phyloP scores from a whole-genome alignment of 2,113 vertebrate species.

The Oryzias curvinotus region DNA sequence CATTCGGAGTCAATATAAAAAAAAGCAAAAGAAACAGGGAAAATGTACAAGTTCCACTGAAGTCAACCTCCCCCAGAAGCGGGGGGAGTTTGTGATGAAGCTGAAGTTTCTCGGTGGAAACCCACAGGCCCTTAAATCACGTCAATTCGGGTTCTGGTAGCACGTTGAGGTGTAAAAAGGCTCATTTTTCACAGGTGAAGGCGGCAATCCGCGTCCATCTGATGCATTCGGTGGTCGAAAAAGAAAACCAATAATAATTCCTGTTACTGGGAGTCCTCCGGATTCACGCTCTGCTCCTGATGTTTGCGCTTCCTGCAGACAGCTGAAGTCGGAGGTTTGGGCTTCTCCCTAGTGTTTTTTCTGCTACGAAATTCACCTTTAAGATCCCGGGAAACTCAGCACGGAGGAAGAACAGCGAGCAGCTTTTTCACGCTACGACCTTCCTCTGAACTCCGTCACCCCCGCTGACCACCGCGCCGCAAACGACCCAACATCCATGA shows the following conservation, averaged over 20 bases:
- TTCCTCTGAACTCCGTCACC: slow-evolving; percentile 74
- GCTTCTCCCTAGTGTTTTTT: slow-evolving; percentile 57
- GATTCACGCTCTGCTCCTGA: not conserved
- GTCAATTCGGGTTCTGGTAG: slow-evolving; percentile 68
- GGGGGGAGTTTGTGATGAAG: slow-evolving; percentile 44
- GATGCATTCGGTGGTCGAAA: slow-evolving; percentile 29
- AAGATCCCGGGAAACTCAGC: slow-evolving; percentile 66
- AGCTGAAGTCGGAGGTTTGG: slow-evolving; percentile 22
- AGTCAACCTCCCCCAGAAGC: slow-evolving; percentile 38
- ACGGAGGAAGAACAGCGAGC: slow-evolving; percentile 54
- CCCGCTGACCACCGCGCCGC: slow-evolving; percentile 65
- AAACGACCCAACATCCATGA: slow-evolving; percentile 26
- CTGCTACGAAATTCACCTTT: slow-evolving; percentile 39
- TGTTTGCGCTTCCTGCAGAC: slow-evolving; percentile 11
- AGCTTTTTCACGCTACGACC: slow-evolving; percentile 62
- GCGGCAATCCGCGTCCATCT: slow-evolving; percentile 68
- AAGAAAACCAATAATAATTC: slow-evolving; percentile 6
- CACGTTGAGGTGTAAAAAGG: slow-evolving; percentile 61
- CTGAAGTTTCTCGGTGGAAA: not conserved
- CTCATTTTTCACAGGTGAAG: slow-evolving; percentile 72
- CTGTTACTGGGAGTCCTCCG: slow-evolving; percentile 34
- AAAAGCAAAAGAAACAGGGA: slow-evolving; percentile 9
- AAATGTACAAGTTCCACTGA: slow-evolving; percentile 31
- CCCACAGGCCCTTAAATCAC: slow-evolving; percentile 65
- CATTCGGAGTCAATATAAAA: not conserved